These are phyloP conservation scores for Polymixis flavicincta DNA, from an alignment of 2,888 invertebrate genomes.

Conservation along the genomic window DNA sequence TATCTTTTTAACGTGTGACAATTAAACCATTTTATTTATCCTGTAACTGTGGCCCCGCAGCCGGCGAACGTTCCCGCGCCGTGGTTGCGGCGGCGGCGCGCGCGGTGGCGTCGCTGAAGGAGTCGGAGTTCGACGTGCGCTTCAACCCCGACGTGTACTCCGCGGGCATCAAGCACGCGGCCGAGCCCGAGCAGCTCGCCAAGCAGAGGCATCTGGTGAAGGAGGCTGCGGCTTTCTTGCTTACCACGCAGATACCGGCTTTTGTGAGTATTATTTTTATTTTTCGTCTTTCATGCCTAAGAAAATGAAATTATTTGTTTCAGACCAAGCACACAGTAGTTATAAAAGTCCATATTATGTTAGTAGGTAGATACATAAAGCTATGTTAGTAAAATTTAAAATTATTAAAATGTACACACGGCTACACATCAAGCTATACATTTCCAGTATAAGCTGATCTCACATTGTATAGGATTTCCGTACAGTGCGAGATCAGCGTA, in stretches of 20 bases:
- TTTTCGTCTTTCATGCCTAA: neutral
- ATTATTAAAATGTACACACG: too few relatives aligned
- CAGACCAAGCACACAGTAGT: too few relatives aligned
- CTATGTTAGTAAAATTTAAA: too few relatives aligned
- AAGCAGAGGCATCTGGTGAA: conserved; percentile 97
- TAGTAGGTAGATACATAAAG: too few relatives aligned
- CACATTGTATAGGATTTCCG: too few relatives aligned
- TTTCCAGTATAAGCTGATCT: too few relatives aligned
- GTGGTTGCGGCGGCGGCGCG: conserved; percentile 97
- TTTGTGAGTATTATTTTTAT: conserved; percentile 92
- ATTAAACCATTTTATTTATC: neutral
- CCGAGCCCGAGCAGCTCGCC: conserved; percentile 92
- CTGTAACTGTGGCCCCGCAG: conserved; percentile 58
- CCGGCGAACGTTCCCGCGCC: conserved; percentile 96
- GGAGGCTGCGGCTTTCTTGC: conserved; percentile 98
- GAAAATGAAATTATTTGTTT: too few relatives aligned
- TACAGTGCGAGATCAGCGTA: too few relatives aligned
- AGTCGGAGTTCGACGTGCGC: conserved; percentile 98
- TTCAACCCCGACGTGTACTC: conserved; percentile 99
- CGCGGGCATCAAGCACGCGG: conserved; percentile 96
- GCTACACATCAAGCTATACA: too few relatives aligned
- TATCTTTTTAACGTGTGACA: neutral
- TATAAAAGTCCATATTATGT: too few relatives aligned
- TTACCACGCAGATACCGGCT: conserved; percentile 98
- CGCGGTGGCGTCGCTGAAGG: conserved; percentile 98